phyloP scores from a whole-genome alignment of 2,797 vertebrate genomes.

The Acanthis flammea region DNA sequence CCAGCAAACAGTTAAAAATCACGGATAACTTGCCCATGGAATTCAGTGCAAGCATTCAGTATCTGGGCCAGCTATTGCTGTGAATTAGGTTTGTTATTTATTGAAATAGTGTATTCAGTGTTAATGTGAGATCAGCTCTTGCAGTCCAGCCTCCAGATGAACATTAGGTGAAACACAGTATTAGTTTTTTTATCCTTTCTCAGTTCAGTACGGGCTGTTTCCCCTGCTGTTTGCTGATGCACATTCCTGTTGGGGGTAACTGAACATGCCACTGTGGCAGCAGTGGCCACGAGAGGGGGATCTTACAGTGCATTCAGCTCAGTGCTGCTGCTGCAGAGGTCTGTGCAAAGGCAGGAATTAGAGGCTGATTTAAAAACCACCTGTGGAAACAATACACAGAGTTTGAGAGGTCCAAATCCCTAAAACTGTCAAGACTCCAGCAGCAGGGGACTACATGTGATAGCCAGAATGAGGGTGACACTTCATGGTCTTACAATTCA shows the following conservation, averaged over 20 bases:
- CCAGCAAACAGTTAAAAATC: neutral
- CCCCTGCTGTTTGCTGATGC: neutral
- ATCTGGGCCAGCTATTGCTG: neutral
- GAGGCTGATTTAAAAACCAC: neutral
- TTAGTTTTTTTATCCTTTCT: neutral
- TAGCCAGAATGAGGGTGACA: neutral
- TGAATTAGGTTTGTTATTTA: neutral
- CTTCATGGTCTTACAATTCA: neutral
- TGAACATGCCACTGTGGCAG: neutral
- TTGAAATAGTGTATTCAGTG: neutral
- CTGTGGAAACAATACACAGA: neutral
- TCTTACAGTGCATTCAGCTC: neutral
- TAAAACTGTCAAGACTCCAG: neutral
- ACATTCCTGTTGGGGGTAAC: neutral
- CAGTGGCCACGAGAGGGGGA: neutral
- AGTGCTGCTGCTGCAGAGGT: neutral
- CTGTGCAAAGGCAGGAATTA: neutral
- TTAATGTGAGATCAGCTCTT: neutral
- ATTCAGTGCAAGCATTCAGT: neutral
- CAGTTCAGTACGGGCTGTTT: neutral
- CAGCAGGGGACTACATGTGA: fast-evolving
- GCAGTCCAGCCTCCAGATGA: neutral
- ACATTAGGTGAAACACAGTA: neutral
- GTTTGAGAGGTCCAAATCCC: neutral
- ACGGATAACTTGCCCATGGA: neutral